Evolutionary conservation across 35 echinoderm and acorn worm genomes (phyloP), one percentile per base, ranked within the genome.

Genomic region (Eucidaris tribuloides): DNA sequence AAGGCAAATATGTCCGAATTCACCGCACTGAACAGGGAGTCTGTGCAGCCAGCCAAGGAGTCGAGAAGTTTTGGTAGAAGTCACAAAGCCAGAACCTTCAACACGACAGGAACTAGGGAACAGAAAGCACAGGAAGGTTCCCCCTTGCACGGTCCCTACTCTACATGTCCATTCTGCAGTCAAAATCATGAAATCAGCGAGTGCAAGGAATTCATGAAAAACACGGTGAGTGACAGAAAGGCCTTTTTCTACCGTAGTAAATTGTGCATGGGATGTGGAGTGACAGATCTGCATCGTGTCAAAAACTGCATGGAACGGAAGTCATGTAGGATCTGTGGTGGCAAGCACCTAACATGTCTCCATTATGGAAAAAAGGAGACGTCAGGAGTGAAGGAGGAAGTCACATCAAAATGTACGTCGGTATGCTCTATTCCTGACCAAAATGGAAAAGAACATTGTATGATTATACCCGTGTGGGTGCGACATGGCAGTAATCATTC

Each of bases 391-490:
- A n/a, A 3, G 5, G 55, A 58, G 5, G 32, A 58, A 41, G 60
- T 2, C 33, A 48, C 35, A 41, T 63, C 80, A 0, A 58, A 82
- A 17, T 81, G 79, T 55, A 63, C 80, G 24, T 41, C 5, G 28
- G 56, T 82, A 5, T 42, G 80, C 31, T 41, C 52, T 9, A 5
- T 38, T 22, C 52, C 35, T 29, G 30, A 63, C 23, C 52, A 58
- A 20, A 38, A 62, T 63, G 55, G 57, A 19, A 7, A 44, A 13
- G 77, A 88, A 4, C 20, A 70, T 18, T 88, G 54, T 6, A 88
- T 88, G 86, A 81, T 88, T 3, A 46, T 88, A 19, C 86, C 86
- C 11, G 86, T 88, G 46, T 68, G 76, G 46, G 60, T 88, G 19
- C 30, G 58, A 23, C 37, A 19, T 11, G 50, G 57, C n/a, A 29